These are phyloP conservation scores for Nomada ruficornis DNA, from an alignment of 2,888 invertebrate species.

Conservation along the genomic window DNA sequence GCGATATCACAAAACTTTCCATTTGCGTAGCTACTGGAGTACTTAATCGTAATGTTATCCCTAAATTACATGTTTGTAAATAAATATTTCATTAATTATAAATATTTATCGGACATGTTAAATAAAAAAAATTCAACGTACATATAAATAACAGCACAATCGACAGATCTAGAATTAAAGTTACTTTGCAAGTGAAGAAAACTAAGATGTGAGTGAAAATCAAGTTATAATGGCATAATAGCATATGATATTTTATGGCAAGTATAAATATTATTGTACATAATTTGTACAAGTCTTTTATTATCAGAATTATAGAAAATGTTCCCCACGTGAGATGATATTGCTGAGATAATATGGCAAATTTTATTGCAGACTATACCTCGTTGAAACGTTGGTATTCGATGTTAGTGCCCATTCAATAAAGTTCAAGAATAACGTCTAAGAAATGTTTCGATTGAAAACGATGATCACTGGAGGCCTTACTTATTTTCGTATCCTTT, in stretches of 20 bases:
- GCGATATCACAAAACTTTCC: slow-evolving; percentile 12
- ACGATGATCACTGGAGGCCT: no score
- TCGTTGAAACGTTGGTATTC: no score
- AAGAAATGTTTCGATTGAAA: neutral
- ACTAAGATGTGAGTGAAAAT: neutral
- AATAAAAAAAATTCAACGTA: slow-evolving; percentile 1
- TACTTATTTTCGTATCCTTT: neutral
- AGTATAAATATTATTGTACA: neutral
- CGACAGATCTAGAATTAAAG: neutral
- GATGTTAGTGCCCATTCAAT: no score
- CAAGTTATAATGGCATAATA: neutral
- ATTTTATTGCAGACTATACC: no score
- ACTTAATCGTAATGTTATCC: slow-evolving; percentile 4
- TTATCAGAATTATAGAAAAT: neutral
- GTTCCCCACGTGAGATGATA: neutral
- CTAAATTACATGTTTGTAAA: slow-evolving; percentile 4
- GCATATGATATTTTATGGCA: neutral
- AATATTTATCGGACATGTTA: neutral
- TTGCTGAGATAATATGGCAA: neutral
- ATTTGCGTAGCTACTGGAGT: neutral
- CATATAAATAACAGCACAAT: neutral
- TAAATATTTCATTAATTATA: neutral
- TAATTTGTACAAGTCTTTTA: neutral
- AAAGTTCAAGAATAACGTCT: neutral
- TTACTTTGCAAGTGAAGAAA: slow-evolving; percentile 17